A percentile compares a stretch with the other conserved stretches of the same genome.
Conservation (phyloP, 1,140 invertebrate genomes). For the Bombus ignitus region DNA sequence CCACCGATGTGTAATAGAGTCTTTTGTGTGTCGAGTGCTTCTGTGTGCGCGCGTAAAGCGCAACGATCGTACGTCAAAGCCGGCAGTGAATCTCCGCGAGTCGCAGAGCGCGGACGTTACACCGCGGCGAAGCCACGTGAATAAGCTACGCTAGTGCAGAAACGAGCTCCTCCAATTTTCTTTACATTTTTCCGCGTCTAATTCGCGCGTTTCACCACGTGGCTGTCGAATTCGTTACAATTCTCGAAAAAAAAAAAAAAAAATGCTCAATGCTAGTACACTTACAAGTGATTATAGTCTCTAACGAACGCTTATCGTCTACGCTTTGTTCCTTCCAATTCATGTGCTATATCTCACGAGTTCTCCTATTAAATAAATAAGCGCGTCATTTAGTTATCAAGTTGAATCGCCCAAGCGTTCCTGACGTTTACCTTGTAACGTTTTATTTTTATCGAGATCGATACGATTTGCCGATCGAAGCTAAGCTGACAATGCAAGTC, state of each 20-base stretch:
- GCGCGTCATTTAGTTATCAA: too few relatives aligned
- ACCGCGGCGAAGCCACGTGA: neutral
- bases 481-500: neutral
- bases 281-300: neutral
- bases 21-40: conserved; percentile 27
- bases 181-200: too few relatives aligned
- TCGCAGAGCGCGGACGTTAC: conserved; percentile 56
- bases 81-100: conserved; percentile 61
- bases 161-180: neutral
- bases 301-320: neutral
- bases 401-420: neutral
- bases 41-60: conserved; percentile 52
- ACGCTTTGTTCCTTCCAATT: neutral
- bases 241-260: neutral
- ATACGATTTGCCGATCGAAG: neutral
- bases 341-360: neutral
- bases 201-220: too few relatives aligned
- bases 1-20: conserved; percentile 70
- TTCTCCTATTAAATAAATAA: neutral
- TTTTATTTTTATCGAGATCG: conserved; percentile 8
- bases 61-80: conserved; percentile 46
- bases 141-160: neutral
- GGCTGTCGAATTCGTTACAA: conserved; percentile 9
- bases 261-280: too few relatives aligned
- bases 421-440: neutral